Percentiles rank a stretch among this genome's conserved stretches.
phyloP scores from a whole-genome alignment of 2,888 invertebrate genomes.

The Folsomia manolachei region DNA sequence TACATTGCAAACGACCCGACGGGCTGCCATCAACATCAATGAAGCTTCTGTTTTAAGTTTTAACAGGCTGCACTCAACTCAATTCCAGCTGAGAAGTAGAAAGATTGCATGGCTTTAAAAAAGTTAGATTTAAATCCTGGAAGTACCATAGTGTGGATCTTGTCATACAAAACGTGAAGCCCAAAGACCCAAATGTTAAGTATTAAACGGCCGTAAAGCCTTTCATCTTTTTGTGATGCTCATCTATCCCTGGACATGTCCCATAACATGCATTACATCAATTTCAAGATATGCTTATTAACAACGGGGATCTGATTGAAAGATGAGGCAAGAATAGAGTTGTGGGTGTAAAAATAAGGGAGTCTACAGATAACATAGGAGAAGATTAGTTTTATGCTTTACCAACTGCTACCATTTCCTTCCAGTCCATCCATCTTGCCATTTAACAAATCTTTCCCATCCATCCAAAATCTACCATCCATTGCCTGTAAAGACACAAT shows the following conservation, averaged over 20 bases:
- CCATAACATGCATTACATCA: background rate
- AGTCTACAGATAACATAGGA: no score
- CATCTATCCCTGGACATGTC: background rate
- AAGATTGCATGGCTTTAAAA: no score
- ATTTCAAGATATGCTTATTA: background rate
- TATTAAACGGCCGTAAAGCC: no score
- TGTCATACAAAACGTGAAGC: no score
- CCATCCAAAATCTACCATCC: background rate
- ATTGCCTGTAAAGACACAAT: background rate
- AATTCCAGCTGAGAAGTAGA: no score
- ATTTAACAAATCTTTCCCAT: background rate
- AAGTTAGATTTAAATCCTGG: background rate
- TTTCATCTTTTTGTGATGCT: background rate
- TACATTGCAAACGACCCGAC: no score
- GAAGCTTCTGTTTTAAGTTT: background rate
- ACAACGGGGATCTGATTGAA: no score
- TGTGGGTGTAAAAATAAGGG: background rate
- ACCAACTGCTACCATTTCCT: constrained; percentile 3
- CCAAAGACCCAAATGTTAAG: no score
- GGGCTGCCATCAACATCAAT: background rate
- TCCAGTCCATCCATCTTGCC: no score
- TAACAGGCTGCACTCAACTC: no score
- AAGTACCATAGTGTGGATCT: no score
- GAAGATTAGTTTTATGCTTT: no score
- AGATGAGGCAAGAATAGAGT: background rate